phyloP scores from a whole-genome alignment of 2,113 vertebrate species.

The Microtus montanus region DNA sequence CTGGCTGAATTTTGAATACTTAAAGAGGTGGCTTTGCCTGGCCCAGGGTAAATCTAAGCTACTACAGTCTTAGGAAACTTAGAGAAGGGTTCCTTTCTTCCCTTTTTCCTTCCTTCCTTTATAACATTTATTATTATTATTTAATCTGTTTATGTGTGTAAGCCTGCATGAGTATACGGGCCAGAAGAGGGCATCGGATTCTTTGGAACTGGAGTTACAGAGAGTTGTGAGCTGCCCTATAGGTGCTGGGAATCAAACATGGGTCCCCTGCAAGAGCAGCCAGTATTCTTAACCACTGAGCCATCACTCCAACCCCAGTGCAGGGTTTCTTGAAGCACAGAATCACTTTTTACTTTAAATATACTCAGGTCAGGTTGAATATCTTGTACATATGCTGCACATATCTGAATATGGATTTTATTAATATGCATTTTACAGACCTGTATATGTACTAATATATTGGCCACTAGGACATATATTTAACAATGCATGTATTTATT shows the following conservation, averaged over 20 bases:
- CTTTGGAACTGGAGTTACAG: not conserved
- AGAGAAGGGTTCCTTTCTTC: not conserved
- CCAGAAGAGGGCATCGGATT: not conserved
- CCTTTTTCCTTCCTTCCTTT: not conserved
- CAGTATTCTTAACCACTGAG: not conserved
- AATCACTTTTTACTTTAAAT: constrained; percentile 4
- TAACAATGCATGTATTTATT: not conserved
- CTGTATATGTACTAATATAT: not conserved
- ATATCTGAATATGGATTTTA: not conserved
- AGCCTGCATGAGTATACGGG: not conserved
- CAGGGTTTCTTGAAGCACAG: not conserved
- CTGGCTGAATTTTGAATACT: constrained; percentile 2
- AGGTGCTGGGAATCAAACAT: not conserved
- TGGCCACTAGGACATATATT: not conserved
- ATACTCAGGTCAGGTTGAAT: not conserved
- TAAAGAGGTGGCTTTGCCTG: not conserved
- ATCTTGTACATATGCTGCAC: not conserved
- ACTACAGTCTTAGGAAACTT: not conserved
- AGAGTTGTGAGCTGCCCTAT: not conserved
- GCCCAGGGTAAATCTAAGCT: not conserved
- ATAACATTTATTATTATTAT: not conserved
- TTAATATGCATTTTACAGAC: not conserved
- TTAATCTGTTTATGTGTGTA: not conserved
- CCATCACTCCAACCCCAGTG: not conserved
- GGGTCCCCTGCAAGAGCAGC: not conserved